Evolutionary conservation across 2,888 invertebrate species (phyloP), one percentile per base, ranked within the genome.

Genomic region (Cabera pusaria): DNA sequence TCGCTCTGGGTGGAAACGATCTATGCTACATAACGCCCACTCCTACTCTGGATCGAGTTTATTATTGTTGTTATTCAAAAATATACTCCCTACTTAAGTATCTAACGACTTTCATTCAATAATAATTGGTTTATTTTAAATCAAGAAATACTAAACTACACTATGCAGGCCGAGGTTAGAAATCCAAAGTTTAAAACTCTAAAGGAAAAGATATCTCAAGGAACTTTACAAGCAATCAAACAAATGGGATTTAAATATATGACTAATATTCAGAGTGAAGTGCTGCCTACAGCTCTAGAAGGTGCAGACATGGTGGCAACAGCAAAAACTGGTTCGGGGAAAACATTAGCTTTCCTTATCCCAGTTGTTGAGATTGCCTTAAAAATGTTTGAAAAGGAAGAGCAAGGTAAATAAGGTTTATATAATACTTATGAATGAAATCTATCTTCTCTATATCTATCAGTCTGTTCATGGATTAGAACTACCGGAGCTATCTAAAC

Each of bases 251-350:
- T 98, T 70, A 93, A 91, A 8, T 91, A 92, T 25, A 96, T 98
- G 97, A 99, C 98, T 1, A 95, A 97, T 79, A 98, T 99, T 64
- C 98, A 96, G 80, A 93, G 95, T 0, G 94, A 93, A 70, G 91
- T 96, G 2, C 93, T 99, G 64, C 97, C 97, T 0, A 93, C 94
- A 22, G 90, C 98, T 10, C 78, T 99, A 32, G 94, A 97, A 72
- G 98, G 98, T 1, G 88, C 94, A 47, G 98, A 99, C 90, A 86
- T 99, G 39, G 95, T 99, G 10, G 98, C 97, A 11, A 94, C 97
- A 35, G 99, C 99, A 0, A 96, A 96, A 83, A 99, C 99, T 6
- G 99, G 99, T 0, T 98, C 98, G 37, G 98, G 98, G 28, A 99
- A 99, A 89, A 99, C 99, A 0, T 80, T 99, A 36, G 97, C 98